Base-by-base conservation (phyloP, 2,113 vertebrate species). In the Poeciliopsis turrubarensis region DNA sequence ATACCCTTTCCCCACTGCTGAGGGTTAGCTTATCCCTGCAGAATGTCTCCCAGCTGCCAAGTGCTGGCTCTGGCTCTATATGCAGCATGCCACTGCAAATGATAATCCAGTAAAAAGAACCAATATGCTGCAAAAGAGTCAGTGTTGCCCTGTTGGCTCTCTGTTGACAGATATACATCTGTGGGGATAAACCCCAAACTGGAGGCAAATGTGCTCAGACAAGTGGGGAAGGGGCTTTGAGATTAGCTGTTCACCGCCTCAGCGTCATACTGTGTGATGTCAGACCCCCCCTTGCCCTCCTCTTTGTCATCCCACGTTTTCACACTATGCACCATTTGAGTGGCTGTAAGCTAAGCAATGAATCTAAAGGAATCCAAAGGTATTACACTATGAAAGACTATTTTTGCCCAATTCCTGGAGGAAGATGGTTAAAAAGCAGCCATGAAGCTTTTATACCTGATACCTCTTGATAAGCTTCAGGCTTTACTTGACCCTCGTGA, bases 111-210 rank as follows among this genome's bases (percentile, higher is more conserved):
- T 87, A 87, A 86, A 90, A 71, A 77, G 79, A 77, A 88, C 87
- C 88, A 87, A 91, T 77, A 86, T 89, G 84, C 68, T 80, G 68
- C 39, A 75, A 87, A 86, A 83, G 86, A 84, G 79, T 81, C 75
- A 26, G 77, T 77, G 80, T 75, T 69, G 80, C 67, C 78, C 78
- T 66, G 86, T 86, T 84, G 88, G 86, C 83, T 81, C 87, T 82
- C 78, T 84, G 88, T 86, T 91, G 89, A 92, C 89, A 90, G 91
- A 93, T 92, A 90, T 78, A 87, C 89, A 92, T 93, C 92, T 92
- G 86, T 83, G 86, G 73, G 89, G 87, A 92, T 91, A 91, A 89
- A 91, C 85, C 84, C 80, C 62, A 75, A 85, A 87, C 82, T 73
- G 83, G 85, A 89, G 80, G 81, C 78, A 89, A 88, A 91, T 92